Conservation (phyloP, 2,797 vertebrate species). For the Pseudochirops cupreus region DNA sequence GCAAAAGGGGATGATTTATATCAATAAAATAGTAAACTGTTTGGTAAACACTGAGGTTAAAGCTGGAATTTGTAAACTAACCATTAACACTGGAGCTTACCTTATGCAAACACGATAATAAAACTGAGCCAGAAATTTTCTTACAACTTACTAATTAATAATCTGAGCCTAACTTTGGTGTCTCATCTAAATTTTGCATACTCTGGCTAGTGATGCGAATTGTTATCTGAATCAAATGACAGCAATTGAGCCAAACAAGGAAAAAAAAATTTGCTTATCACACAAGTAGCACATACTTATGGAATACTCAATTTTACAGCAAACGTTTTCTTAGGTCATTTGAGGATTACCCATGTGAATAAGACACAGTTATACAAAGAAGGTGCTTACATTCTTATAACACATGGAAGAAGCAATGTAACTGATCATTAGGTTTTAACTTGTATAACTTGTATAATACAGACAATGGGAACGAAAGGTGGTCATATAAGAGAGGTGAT, state of each 20-base stretch:
- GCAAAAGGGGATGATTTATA: background rate
- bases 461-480: background rate
- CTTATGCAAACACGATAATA: background rate
- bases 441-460: background rate
- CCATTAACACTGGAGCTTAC: background rate
- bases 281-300: background rate
- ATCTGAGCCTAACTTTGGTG: background rate
- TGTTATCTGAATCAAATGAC: too few relatives aligned
- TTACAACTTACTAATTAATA: too few relatives aligned
- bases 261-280: background rate
- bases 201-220: background rate
- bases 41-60: background rate
- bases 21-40: background rate
- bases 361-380: background rate
- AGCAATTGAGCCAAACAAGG: background rate
- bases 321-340: background rate
- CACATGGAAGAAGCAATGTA: background rate
- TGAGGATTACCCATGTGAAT: background rate
- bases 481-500: background rate
- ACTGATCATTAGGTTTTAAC: background rate
- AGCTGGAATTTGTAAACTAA: background rate
- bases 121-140: background rate
- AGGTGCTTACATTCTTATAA: background rate
- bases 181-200: background rate
- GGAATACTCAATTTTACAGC: background rate